These are phyloP conservation scores for Poliocrania exsul DNA, from an alignment of 2,797 vertebrate genomes.

Conservation along the genomic window DNA sequence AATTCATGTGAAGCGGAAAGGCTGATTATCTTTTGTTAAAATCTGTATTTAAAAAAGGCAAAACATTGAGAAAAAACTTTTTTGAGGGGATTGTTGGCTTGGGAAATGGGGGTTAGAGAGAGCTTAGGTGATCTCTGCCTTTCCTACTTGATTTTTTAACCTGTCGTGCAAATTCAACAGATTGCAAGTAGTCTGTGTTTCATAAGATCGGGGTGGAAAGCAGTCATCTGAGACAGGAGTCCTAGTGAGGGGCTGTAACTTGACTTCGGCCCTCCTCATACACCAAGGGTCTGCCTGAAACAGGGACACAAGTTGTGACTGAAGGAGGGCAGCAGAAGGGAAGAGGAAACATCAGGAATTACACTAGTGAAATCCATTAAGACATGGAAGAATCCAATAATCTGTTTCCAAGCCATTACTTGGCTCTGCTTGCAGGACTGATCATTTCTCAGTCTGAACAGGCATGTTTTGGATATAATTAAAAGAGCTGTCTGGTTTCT, in stretches of 20 bases:
- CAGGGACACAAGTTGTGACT: neutral
- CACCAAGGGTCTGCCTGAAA: neutral
- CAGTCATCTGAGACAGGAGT: neutral
- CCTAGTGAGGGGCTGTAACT: neutral
- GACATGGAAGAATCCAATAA: neutral
- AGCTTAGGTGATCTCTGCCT: neutral
- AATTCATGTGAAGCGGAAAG: neutral
- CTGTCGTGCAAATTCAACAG: neutral
- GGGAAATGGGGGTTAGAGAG: neutral
- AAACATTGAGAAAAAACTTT: neutral
- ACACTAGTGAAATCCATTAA: neutral
- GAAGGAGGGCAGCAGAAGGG: neutral
- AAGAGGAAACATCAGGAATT: neutral
- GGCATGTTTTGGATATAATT: neutral
- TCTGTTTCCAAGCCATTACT: neutral
- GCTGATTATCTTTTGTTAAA: neutral
- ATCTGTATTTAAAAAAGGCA: neutral
- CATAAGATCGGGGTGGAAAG: neutral
- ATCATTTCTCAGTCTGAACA: neutral
- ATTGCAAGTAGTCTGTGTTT: neutral
- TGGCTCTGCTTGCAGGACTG: neutral
- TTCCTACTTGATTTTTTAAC: neutral
- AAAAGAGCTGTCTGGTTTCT: neutral
- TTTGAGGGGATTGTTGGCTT: neutral
- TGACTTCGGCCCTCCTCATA: neutral